These are phyloP conservation scores for Rhingia campestris DNA, from an alignment of 2,888 invertebrate species.

Conservation along the genomic window DNA sequence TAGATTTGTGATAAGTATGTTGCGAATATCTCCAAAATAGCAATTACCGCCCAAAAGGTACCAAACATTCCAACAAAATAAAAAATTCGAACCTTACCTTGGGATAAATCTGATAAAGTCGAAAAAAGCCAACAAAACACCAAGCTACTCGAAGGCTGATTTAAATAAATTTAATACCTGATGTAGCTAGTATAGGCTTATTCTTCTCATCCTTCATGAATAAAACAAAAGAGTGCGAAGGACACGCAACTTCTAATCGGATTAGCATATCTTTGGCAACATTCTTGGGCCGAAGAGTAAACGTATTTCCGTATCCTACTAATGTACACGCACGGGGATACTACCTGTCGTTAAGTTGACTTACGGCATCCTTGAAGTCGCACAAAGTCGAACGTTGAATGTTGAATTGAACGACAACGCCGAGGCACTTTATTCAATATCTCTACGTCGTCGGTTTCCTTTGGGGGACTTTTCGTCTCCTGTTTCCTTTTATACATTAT, in stretches of 20 bases:
- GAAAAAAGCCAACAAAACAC: constrained; percentile 11
- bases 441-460: constrained; percentile 36
- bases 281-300: constrained; percentile 21
- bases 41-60: constrained; percentile 11
- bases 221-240: constrained; percentile 50
- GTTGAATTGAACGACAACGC: constrained; percentile 4
- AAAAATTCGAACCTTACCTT: constrained; percentile 3
- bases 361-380: constrained; percentile 10
- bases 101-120: constrained; percentile 31
- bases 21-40: constrained; percentile 17
- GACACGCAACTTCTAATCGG: constrained; percentile 52
- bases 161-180: constrained; percentile 39
- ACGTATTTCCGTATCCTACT: constrained; percentile 29
- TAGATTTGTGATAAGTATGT: not conserved
- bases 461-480: constrained; percentile 49
- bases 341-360: constrained; percentile 40
- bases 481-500: constrained; percentile 56
- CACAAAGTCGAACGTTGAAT: constrained; percentile 18
- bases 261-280: constrained; percentile 52
- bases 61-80: not conserved
- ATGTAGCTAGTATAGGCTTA: constrained; percentile 1
- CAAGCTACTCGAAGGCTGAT: constrained; percentile 3
- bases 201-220: constrained; percentile 32
- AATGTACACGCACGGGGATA: constrained; percentile 32
- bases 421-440: constrained; percentile 60